Evolutionary conservation across 2,888 invertebrate species (phyloP).

Genomic region (Laspeyria flexula): DNA sequence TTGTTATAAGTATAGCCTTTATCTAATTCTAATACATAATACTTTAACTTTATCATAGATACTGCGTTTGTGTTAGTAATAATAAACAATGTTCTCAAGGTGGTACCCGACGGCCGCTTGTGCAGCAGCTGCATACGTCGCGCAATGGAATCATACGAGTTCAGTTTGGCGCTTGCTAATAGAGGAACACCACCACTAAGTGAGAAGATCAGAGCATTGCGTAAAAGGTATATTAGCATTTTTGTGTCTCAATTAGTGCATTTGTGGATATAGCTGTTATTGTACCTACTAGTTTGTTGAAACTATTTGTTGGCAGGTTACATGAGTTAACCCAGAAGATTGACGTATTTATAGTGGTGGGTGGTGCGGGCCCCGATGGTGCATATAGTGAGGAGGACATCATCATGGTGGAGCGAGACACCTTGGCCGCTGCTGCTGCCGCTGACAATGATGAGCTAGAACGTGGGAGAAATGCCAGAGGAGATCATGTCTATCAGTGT

Average conservation of each 20-base stretch:
- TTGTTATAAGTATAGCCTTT: too few species aligned
- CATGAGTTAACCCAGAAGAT: conserved; percentile 79
- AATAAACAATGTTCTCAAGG: conserved; percentile 43
- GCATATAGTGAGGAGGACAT: conserved; percentile 77
- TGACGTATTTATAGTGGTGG: conserved; percentile 80
- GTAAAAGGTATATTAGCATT: conserved; percentile 51
- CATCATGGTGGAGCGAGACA: conserved; percentile 76
- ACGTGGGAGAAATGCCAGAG: conserved; percentile 63
- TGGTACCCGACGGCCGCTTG: conserved; percentile 70
- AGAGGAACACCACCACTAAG: conserved; percentile 67
- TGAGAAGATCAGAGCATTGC: conserved; percentile 73
- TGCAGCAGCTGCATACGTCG: conserved; percentile 67
- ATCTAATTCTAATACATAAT: too few species aligned
- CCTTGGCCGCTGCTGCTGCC: conserved; percentile 66
- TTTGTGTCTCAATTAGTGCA: background rate
- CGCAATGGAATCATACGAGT: conserved; percentile 69
- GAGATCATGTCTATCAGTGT: conserved; percentile 76
- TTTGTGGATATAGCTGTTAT: background rate
- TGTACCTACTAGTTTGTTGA: too few species aligned
- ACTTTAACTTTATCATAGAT: too few species aligned
- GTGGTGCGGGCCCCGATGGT: conserved; percentile 64
- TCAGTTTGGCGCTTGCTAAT: conserved; percentile 59
- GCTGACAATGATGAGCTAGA: conserved; percentile 69
- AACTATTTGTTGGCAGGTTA: conserved; percentile 43
- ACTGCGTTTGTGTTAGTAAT: background rate